Evolutionary conservation across 2,888 invertebrate genomes (phyloP), one percentile per base, ranked within the genome.

Genomic region (Pinctada fucata): DNA sequence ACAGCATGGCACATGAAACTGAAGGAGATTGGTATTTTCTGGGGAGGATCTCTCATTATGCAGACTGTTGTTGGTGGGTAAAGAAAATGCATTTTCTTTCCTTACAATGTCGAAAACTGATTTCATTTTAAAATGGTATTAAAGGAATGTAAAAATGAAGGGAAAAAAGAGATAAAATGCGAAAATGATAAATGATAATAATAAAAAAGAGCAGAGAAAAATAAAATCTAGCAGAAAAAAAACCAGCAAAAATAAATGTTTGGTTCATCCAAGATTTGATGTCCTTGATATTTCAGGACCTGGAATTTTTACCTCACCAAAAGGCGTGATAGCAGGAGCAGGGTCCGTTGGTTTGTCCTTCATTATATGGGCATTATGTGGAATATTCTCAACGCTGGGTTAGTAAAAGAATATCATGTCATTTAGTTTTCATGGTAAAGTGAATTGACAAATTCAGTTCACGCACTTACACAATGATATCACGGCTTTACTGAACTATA

Each of bases 251-350:
- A 31, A 31, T 31, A 31, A 1, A 31, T 31, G 31, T 31, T 31
- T 31, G 31, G 31, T 31, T 31, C 31, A 31, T 31, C 31, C 31
- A 31, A 31, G 31, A 31, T 31, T 31, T 31, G 31, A 31, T 31
- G 31, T 31, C 31, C 31, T 31, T 31, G 31, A 31, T 0, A 48
- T 68, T 93, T 6, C 93, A 97, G 97, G 97, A 92, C 98, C 98
- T 93, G 98, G 98, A 95, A 98, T 98, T 94, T 98, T 98, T 95
- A 97, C 98, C 93, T 97, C 98, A 94, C 98, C 98, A 93, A 97
- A 97, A 94, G 97, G 97, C 94, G 96, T 98, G 92, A 94, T 98
- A 93, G 93, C 94, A 86, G 94, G 95, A 84, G 95, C 96, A 0
- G 96, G 97, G 93, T 98, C 97, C 93, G 97, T 98, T 93, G 98